Evolutionary conservation across 2,113 vertebrate species (phyloP).

Genomic region (Condylura cristata): DNA sequence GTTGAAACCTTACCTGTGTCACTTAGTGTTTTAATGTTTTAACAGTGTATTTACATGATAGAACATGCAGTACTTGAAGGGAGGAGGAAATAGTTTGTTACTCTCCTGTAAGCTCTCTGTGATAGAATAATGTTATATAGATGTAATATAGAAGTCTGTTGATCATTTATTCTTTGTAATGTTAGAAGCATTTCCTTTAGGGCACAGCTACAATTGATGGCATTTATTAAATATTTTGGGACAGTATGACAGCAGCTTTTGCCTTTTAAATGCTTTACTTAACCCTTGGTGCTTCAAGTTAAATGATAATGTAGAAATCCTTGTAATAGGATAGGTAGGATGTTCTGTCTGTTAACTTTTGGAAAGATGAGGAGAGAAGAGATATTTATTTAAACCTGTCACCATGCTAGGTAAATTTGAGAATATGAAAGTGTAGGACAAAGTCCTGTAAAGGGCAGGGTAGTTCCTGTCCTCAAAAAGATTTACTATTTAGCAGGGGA

Average conservation of each 20-base stretch:
- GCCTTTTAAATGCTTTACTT: slow-evolving; percentile 42
- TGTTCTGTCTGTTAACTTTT: slow-evolving; percentile 3
- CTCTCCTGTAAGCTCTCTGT: neutral
- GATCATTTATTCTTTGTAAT: neutral
- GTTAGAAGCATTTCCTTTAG: neutral
- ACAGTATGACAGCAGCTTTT: slow-evolving; percentile 26
- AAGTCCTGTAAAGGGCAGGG: too few relatives aligned
- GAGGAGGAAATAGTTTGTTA: neutral
- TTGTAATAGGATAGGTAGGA: neutral
- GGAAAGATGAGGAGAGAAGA: neutral
- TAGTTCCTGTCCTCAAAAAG: neutral
- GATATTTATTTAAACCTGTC: slow-evolving; percentile 16
- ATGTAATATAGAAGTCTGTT: neutral
- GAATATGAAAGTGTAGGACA: slow-evolving; percentile 24
- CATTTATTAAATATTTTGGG: slow-evolving; percentile 46
- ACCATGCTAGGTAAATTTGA: neutral
- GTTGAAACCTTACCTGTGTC: neutral
- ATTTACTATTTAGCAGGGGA: neutral
- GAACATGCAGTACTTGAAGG: neutral
- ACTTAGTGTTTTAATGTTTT: neutral
- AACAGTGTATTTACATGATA: neutral
- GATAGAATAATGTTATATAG: neutral
- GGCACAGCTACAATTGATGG: neutral
- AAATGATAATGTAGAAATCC: slow-evolving; percentile 42
- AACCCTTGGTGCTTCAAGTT: slow-evolving; percentile 28